Conservation (phyloP, 2,797 vertebrate genomes). For the Pelochelys cantorii region DNA sequence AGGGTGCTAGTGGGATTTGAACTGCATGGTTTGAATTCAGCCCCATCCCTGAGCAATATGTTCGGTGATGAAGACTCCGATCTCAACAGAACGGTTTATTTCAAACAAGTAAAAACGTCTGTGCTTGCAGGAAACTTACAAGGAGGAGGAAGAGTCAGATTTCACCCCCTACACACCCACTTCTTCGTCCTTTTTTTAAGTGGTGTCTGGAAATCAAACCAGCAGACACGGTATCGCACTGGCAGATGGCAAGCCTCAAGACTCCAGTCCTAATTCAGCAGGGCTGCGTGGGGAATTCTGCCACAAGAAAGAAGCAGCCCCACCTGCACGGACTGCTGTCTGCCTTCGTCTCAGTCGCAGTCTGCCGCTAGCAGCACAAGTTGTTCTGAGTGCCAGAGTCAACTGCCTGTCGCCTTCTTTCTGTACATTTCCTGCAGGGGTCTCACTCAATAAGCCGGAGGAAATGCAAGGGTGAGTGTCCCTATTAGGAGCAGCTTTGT, state of each 20-base stretch:
- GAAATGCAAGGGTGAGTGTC: slow-evolving; percentile 63
- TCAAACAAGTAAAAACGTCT: slow-evolving; percentile 44
- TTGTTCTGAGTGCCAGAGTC: slow-evolving; percentile 58
- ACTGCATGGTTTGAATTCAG: slow-evolving; percentile 46
- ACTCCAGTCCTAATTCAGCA: neutral
- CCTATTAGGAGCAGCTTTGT: slow-evolving; percentile 71
- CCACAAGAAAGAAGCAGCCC: slow-evolving; percentile 11
- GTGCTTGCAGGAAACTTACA: slow-evolving; percentile 54
- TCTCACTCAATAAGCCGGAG: slow-evolving; percentile 64
- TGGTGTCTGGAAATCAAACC: slow-evolving; percentile 32
- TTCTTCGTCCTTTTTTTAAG: slow-evolving; percentile 45
- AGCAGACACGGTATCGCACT: slow-evolving; percentile 7
- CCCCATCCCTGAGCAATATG: slow-evolving; percentile 44
- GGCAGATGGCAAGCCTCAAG: slow-evolving; percentile 42
- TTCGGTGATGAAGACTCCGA: slow-evolving; percentile 55
- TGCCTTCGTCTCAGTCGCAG: slow-evolving; percentile 19
- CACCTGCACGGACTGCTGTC: slow-evolving; percentile 19
- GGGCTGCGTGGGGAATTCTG: slow-evolving; percentile 26
- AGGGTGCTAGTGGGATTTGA: slow-evolving; percentile 70
- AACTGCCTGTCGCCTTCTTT: slow-evolving; percentile 64
- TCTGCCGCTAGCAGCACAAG: slow-evolving; percentile 49
- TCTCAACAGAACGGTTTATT: slow-evolving; percentile 65
- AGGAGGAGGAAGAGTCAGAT: slow-evolving; percentile 52
- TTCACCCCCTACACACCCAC: slow-evolving; percentile 25
- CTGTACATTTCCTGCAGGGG: slow-evolving; percentile 62